A percentile compares a stretch with the other conserved stretches of the same genome.
These are phyloP conservation scores for Bicyclus anynana DNA, from an alignment of 1,140 invertebrate species.

Conservation along the genomic window DNA sequence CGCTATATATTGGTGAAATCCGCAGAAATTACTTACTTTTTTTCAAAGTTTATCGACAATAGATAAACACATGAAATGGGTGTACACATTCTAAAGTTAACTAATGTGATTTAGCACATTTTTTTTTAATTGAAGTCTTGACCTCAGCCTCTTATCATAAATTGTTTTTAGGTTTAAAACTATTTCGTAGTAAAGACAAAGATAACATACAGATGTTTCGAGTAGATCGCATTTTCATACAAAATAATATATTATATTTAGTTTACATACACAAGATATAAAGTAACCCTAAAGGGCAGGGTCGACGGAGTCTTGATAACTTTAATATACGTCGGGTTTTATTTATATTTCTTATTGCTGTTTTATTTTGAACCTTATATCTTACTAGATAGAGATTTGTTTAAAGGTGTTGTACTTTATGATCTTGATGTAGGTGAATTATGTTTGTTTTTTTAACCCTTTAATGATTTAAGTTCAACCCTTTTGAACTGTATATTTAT, in stretches of 20 bases:
- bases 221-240: background rate
- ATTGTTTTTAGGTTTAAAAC: too few species aligned
- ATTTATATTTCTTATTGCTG: background rate
- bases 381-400: background rate
- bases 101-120: too few species aligned
- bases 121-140: too few species aligned
- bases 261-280: background rate
- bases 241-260: background rate
- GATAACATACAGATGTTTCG: background rate
- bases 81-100: too few species aligned
- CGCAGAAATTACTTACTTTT: too few species aligned
- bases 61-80: too few species aligned
- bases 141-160: too few species aligned
- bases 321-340: background rate
- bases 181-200: too few species aligned
- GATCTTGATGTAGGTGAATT: background rate
- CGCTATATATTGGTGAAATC: too few species aligned
- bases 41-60: too few species aligned
- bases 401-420: background rate
- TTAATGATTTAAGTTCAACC: background rate
- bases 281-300: slow-evolving; percentile 14
- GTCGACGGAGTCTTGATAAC: slow-evolving; percentile 9
- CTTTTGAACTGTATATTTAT: background rate
- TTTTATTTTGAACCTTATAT: background rate
- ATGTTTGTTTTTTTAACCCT: background rate